Evolutionary conservation across 1,140 invertebrate species (phyloP).

Genomic region (Tribolium castaneum): DNA sequence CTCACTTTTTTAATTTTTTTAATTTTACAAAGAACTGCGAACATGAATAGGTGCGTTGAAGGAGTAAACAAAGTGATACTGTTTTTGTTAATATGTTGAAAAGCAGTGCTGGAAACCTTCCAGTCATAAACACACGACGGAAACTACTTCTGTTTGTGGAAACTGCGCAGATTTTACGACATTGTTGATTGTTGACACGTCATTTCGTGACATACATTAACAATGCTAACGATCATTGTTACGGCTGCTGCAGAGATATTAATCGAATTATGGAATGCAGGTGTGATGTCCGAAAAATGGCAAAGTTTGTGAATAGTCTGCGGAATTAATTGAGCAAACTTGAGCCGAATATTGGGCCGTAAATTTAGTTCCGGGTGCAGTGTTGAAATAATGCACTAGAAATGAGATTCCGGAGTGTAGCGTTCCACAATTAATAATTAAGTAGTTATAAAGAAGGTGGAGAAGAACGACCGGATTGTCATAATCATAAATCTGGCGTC

Average conservation of each 20-base stretch:
- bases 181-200: background rate
- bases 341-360: background rate
- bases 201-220: background rate
- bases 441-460: slow-evolving; percentile 9
- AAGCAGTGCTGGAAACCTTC: background rate
- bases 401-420: background rate
- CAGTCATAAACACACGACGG: background rate
- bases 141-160: background rate
- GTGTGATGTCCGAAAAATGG: too few species aligned
- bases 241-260: too few species aligned
- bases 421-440: slow-evolving; percentile 14
- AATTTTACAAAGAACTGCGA: too few species aligned
- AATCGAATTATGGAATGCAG: too few species aligned
- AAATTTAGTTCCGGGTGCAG: background rate
- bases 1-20: too few species aligned
- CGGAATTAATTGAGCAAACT: slow-evolving; percentile 21
- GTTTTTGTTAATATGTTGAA: background rate
- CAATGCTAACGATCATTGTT: background rate
- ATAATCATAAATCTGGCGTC: slow-evolving; percentile 9
- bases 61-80: background rate
- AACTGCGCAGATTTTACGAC: background rate
- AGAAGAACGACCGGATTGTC: slow-evolving; percentile 10
- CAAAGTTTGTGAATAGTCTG: background rate
- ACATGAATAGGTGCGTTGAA: background rate
- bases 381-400: slow-evolving; percentile 16